These are phyloP conservation scores for Turdus rufiventris DNA, from an alignment of 2,113 vertebrate genomes.

Conservation along the genomic window DNA sequence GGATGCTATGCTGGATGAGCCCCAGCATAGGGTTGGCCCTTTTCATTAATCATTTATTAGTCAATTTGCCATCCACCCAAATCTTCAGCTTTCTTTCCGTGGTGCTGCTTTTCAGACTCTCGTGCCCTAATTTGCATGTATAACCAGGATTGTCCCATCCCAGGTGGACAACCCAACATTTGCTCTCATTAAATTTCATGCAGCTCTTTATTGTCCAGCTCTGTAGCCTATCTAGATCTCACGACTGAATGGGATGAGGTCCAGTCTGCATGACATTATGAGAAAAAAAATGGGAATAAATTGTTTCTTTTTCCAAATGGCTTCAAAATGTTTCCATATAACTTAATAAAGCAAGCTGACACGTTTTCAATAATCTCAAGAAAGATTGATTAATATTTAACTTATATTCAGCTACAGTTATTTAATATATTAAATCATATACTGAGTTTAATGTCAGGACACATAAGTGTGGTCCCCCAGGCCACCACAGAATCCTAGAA, in stretches of 20 bases:
- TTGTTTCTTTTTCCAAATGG: not conserved
- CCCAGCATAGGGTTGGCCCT: accelerated
- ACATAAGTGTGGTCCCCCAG: not conserved
- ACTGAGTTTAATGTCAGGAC: not conserved
- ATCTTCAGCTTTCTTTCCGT: not conserved
- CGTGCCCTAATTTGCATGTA: accelerated
- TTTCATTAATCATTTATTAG: not conserved
- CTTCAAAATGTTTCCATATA: not conserved
- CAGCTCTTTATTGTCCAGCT: not conserved
- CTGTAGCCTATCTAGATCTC: not conserved
- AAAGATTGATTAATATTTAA: not conserved
- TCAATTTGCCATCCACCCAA: not conserved
- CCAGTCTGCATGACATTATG: not conserved
- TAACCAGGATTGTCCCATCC: not conserved
- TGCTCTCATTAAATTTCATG: not conserved
- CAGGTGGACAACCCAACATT: not conserved
- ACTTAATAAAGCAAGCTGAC: not conserved
- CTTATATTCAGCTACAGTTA: not conserved
- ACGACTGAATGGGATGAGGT: not conserved
- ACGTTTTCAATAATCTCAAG: not conserved
- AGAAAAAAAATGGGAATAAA: not conserved
- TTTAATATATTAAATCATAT: not conserved
- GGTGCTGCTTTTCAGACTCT: not conserved
- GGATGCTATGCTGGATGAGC: not conserved
- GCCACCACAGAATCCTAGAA: not conserved